Conservation (phyloP, 2,113 vertebrate genomes). For the Erpornis zantholeuca region DNA sequence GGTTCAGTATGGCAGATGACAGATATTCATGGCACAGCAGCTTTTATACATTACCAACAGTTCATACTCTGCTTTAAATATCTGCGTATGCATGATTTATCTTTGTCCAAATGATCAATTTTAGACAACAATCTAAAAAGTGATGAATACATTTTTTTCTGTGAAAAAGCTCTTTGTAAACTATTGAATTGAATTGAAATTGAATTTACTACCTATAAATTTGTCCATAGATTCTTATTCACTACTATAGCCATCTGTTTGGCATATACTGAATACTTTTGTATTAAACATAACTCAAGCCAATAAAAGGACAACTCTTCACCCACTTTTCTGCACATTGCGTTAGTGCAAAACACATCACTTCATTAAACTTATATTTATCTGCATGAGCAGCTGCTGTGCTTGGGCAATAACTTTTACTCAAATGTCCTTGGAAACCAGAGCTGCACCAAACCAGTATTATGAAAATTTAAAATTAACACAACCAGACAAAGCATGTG, state of each 20-base stretch:
- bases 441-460: background rate
- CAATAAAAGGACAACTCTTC: background rate
- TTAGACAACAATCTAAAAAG: background rate
- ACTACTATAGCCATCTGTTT: background rate
- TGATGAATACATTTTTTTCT: background rate
- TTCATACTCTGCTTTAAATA: background rate
- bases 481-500: background rate
- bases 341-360: background rate
- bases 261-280: background rate
- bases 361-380: background rate
- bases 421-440: background rate
- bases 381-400: background rate
- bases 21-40: background rate
- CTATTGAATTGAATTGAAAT: background rate
- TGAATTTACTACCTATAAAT: background rate
- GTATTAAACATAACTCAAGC: background rate
- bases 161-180: background rate
- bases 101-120: background rate
- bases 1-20: background rate
- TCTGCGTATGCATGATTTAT: background rate
- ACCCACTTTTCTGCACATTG: background rate
- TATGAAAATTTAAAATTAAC: background rate
- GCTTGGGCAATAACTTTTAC: background rate
- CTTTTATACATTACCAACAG: background rate
- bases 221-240: background rate